Conservation (phyloP, 2,797 vertebrate genomes). For the Streptopelia turtur region DNA sequence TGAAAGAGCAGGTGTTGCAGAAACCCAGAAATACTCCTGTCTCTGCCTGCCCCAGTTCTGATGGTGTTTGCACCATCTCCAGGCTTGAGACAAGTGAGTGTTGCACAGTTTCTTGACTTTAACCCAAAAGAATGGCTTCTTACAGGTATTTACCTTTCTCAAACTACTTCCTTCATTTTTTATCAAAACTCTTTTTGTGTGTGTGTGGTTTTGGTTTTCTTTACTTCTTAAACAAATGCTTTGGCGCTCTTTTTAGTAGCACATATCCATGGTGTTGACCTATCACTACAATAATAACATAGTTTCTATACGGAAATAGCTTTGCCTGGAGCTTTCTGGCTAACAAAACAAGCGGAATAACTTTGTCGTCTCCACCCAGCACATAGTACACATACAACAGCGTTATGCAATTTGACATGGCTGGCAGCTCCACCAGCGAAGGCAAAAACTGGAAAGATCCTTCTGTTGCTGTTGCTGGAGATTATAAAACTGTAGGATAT, state of each 20-base stretch:
- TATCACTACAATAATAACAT: neutral
- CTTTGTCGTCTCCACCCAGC: neutral
- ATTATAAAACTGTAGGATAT: neutral
- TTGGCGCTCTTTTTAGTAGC: neutral
- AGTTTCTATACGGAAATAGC: neutral
- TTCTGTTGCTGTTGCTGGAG: neutral
- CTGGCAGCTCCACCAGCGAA: neutral
- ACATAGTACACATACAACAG: neutral
- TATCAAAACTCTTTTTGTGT: neutral
- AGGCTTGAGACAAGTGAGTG: neutral
- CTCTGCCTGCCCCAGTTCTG: neutral
- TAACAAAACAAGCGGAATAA: neutral
- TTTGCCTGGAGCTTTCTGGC: conserved; percentile 27
- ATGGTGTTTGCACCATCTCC: neutral
- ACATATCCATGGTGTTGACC: neutral
- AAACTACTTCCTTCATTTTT: neutral
- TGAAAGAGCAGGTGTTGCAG: neutral
- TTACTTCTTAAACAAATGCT: neutral
- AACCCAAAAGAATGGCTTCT: neutral
- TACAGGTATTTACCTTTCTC: neutral
- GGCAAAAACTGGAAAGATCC: neutral
- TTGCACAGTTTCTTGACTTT: neutral
- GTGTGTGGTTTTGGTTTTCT: neutral
- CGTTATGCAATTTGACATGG: neutral
- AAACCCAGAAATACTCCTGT: neutral